phyloP scores from a whole-genome alignment of 1,140 invertebrate genomes.

The Hylyphantes graminicola region DNA sequence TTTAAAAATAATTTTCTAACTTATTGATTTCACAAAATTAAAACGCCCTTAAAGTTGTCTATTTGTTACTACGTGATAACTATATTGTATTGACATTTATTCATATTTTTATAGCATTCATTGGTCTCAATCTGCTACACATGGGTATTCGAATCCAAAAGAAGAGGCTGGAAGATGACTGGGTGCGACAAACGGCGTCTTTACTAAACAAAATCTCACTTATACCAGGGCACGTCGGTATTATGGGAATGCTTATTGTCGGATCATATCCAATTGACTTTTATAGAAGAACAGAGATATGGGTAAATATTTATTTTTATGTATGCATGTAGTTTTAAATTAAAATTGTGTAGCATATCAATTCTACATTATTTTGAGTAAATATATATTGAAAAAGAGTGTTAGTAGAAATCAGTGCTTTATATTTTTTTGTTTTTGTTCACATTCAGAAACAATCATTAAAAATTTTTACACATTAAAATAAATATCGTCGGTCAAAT shows the following conservation, averaged over 20 bases:
- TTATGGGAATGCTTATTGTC: slow-evolving; percentile 41
- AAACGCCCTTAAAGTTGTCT: not conserved
- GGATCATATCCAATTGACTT: slow-evolving; percentile 36
- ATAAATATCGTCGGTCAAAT: no score
- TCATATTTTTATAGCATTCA: slow-evolving; percentile 33
- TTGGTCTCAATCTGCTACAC: slow-evolving; percentile 36
- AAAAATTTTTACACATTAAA: no score
- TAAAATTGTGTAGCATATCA: no score
- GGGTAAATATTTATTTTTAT: slow-evolving; percentile 6
- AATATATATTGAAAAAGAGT: no score
- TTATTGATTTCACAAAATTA: no score
- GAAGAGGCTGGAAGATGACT: slow-evolving; percentile 17
- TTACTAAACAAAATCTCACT: slow-evolving; percentile 34
- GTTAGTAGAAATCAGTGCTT: no score
- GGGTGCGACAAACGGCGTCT: slow-evolving; percentile 7
- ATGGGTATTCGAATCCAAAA: slow-evolving; percentile 39
- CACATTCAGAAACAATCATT: no score
- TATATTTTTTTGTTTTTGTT: no score
- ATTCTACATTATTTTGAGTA: no score
- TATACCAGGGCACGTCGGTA: slow-evolving; percentile 31
- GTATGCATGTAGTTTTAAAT: no score
- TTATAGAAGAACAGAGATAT: slow-evolving; percentile 18
- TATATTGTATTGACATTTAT: not conserved
- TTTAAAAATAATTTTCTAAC: no score
- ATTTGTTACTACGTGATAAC: not conserved